Evolutionary conservation across 1,140 invertebrate species (phyloP).

Genomic region (Diabrotica virgifera): DNA sequence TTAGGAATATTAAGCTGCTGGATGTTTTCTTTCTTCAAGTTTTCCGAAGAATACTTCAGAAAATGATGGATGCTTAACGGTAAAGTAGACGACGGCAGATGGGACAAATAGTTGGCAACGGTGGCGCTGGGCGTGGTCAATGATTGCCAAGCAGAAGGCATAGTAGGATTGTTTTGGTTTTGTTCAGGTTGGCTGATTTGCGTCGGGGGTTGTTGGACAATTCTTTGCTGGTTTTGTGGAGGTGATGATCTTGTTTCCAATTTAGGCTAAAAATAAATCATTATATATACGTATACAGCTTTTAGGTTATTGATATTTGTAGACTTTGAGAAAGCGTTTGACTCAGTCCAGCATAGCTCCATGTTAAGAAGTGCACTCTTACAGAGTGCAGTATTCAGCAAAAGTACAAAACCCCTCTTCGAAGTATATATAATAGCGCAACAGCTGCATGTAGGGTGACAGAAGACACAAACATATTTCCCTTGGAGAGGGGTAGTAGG

Average conservation of each 20-base stretch:
- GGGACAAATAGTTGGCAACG: constrained; percentile 78
- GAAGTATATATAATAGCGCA: no score
- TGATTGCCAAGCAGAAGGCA: constrained; percentile 64
- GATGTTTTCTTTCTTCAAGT: constrained; percentile 64
- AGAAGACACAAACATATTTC: no score
- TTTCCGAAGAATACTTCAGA: constrained; percentile 77
- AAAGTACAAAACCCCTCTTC: no score
- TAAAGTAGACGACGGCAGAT: constrained; percentile 68
- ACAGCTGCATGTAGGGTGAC: no score
- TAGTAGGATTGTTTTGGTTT: constrained; percentile 23
- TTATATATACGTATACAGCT: no score
- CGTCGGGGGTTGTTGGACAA: constrained; percentile 26
- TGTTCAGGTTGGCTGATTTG: constrained; percentile 32
- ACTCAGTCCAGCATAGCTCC: no score
- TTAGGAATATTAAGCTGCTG: constrained; percentile 45
- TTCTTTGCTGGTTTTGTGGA: constrained; percentile 22
- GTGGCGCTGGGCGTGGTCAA: constrained; percentile 69
- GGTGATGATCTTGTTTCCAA: not conserved
- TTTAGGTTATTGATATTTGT: no score
- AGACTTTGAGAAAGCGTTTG: no score
- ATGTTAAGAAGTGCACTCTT: no score
- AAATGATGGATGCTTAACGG: constrained; percentile 79
- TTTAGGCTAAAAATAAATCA: not conserved
- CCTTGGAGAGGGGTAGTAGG: no score
- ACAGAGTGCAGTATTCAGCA: no score